phyloP scores from a whole-genome alignment of 2,113 vertebrate species.

The Callocephalon fimbriatum region DNA sequence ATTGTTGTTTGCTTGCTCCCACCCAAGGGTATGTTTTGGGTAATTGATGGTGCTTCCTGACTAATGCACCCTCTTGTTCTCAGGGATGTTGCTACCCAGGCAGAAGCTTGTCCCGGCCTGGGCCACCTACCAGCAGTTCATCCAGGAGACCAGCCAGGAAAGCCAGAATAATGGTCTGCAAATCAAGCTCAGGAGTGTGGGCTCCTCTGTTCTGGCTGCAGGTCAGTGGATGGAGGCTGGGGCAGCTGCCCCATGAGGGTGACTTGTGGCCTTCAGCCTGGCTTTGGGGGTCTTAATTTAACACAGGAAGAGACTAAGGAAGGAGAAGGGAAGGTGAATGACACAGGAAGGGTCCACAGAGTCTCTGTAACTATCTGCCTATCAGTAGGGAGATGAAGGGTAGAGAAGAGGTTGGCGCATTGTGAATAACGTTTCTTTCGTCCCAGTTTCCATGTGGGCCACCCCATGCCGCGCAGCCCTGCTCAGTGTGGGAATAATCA shows the following conservation, averaged over 20 bases:
- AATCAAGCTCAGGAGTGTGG: background rate
- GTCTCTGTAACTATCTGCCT: background rate
- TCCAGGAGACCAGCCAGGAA: background rate
- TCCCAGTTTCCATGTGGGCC: background rate
- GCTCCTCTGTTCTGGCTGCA: background rate
- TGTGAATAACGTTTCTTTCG: background rate
- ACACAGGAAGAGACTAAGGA: background rate
- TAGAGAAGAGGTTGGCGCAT: background rate
- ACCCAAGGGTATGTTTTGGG: background rate
- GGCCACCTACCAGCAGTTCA: slow-evolving; percentile 22
- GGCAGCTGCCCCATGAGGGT: background rate
- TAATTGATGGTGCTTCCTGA: background rate
- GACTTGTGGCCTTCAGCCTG: background rate
- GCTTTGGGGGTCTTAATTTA: background rate
- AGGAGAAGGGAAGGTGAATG: background rate
- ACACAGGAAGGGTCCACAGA: background rate
- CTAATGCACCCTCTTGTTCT: background rate
- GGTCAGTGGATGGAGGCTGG: slow-evolving; percentile 9
- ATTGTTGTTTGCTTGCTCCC: background rate
- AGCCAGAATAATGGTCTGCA: background rate
- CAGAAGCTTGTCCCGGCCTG: background rate
- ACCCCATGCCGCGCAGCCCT: background rate
- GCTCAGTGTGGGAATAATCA: fast-evolving
- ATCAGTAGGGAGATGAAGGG: background rate
- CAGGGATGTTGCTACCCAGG: fast-evolving